These are phyloP conservation scores for Eilema depressum DNA, from an alignment of 2,888 invertebrate genomes.

Conservation along the genomic window DNA sequence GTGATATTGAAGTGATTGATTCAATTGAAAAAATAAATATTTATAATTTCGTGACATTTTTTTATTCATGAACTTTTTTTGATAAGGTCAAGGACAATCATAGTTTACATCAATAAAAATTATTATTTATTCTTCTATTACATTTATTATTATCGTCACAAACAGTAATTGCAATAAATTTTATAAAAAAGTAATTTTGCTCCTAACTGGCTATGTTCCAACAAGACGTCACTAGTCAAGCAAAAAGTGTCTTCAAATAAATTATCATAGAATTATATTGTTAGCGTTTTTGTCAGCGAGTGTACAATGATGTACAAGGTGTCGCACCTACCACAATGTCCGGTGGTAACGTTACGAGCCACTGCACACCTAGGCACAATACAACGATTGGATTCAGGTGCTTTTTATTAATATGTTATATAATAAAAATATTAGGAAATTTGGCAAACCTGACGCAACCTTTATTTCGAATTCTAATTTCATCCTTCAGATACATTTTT, in stretches of 20 bases:
- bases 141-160: not conserved
- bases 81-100: not conserved
- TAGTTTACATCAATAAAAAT: not conserved
- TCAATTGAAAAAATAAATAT: too few species aligned
- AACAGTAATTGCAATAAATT: slow-evolving; percentile 14
- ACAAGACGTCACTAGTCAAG: slow-evolving; percentile 49
- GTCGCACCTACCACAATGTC: slow-evolving; percentile 72
- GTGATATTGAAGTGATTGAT: too few species aligned
- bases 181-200: slow-evolving; percentile 25
- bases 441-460: not conserved
- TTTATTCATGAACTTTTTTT: not conserved
- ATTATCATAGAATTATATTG: slow-evolving; percentile 48
- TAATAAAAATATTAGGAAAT: slow-evolving; percentile 37
- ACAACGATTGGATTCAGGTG: slow-evolving; percentile 58
- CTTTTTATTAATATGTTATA: slow-evolving; percentile 48
- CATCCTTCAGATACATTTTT: slow-evolving; percentile 24
- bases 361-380: slow-evolving; percentile 68
- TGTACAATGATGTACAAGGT: slow-evolving; percentile 61
- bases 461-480: slow-evolving; percentile 15
- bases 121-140: not conserved
- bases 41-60: too few species aligned
- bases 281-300: slow-evolving; percentile 49
- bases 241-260: slow-evolving; percentile 47
- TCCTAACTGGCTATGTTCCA: slow-evolving; percentile 37
- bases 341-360: slow-evolving; percentile 71